These are phyloP conservation scores for Semotilus atromaculatus DNA, from an alignment of 2,797 vertebrate genomes.

Conservation along the genomic window DNA sequence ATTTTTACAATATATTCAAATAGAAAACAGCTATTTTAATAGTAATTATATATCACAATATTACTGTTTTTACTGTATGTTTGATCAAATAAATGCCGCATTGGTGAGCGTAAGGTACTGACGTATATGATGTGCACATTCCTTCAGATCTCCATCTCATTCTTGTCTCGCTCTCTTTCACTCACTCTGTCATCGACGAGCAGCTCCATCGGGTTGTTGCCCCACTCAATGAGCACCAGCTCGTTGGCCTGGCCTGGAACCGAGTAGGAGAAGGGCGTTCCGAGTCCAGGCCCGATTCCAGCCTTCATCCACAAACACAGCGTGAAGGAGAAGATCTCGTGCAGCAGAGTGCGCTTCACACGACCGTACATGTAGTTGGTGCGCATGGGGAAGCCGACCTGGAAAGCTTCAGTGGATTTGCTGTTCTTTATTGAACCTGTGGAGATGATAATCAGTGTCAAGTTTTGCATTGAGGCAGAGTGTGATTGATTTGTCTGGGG, in stretches of 20 bases:
- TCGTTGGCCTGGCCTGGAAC: constrained; percentile 86
- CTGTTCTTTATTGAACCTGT: constrained; percentile 64
- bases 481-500: background rate
- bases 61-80: background rate
- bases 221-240: constrained; percentile 88
- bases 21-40: background rate
- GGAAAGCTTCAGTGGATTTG: constrained; percentile 75
- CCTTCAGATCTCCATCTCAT: background rate
- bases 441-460: background rate
- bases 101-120: background rate
- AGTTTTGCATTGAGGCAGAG: background rate
- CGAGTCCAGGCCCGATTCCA: constrained; percentile 74
- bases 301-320: constrained; percentile 87
- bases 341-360: constrained; percentile 79
- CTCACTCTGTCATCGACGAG: constrained; percentile 82
- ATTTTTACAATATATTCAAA: background rate
- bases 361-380: constrained; percentile 87
- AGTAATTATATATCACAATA: background rate
- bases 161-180: background rate
- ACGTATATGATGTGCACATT: background rate
- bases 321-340: constrained; percentile 85
- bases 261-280: constrained; percentile 88
- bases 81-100: background rate
- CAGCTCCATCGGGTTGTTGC: constrained; percentile 84
- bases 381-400: constrained; percentile 86